A percentile compares a stretch with the other conserved stretches of the same genome.
Conservation (phyloP, 2,113 vertebrate species). For the Oncorhynchus gorbuscha region DNA sequence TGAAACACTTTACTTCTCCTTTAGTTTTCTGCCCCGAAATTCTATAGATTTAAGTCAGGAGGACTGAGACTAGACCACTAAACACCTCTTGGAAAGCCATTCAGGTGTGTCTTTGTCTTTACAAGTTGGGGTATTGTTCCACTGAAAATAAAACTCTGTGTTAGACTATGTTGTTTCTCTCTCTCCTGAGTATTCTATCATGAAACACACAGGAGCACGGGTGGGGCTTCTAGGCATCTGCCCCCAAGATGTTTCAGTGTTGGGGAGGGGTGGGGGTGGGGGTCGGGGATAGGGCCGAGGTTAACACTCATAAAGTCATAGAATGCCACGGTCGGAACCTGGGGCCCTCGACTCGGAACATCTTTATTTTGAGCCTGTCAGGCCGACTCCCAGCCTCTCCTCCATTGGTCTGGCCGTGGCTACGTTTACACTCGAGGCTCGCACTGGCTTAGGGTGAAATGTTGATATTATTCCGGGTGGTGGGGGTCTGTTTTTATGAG, state of each 20-base stretch:
- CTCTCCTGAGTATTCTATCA: too few relatives aligned
- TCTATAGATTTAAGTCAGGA: too few relatives aligned
- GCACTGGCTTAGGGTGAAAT: too few relatives aligned
- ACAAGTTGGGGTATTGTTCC: too few relatives aligned
- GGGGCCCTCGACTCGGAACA: background rate
- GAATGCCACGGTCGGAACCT: background rate
- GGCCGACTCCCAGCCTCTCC: background rate
- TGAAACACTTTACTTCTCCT: background rate
- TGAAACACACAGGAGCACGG: background rate
- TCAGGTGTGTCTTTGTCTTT: too few relatives aligned
- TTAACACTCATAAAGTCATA: constrained; percentile 1
- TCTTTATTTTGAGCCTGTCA: constrained; percentile 2
- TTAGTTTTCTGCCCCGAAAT: too few relatives aligned
- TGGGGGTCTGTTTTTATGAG: background rate
- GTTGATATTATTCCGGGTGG: background rate
- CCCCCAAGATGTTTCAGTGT: background rate
- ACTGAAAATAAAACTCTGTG: too few relatives aligned
- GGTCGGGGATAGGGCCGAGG: background rate
- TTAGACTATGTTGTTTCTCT: too few relatives aligned
- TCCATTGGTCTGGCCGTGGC: background rate
- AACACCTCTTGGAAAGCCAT: too few relatives aligned
- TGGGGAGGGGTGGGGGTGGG: background rate
- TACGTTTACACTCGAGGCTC: too few relatives aligned
- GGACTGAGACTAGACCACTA: too few relatives aligned
- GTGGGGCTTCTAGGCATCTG: background rate